Evolutionary conservation across 2,113 vertebrate species (phyloP), one percentile per base, ranked within the genome.

Genomic region (Andinoacara biseriatus): DNA sequence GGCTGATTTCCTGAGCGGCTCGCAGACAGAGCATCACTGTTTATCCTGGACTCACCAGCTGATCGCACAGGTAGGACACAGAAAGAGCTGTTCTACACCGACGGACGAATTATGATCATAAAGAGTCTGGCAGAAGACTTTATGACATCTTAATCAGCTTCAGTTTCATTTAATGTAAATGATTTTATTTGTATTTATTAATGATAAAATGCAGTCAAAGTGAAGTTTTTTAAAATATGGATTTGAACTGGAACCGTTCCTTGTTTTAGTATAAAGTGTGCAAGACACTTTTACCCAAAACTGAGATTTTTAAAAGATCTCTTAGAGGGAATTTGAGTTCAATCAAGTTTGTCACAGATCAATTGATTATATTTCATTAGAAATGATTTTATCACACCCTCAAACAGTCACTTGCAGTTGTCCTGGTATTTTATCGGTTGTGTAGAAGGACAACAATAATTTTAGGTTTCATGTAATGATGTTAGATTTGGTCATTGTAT

Each of bases 1-100:
- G 63, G 62, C 85, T 77, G 62, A 85, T 87, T 90, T 81, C 58
- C 49, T 84, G 40, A 49, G 61, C 75, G 78, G 80, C 84, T 83
- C 74, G 11, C 82, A 82, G 75, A 74, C 79, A 7, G 59, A 86
- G 58, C 61, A 52, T 87, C 80, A 58, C 29, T 77, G 57, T 52
- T 74, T 24, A 35, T 38, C 57, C 83, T 31, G 65, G 82, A 88
- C 49, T 22, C 74, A 1, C 60, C 80, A n/a, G 65, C 75, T 8
- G 80, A 52, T 80, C 87, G 52, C 74, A 74, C 80, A 93, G 92
- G 92, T 93, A 94, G 24, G 89, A 82, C 22, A 58, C 69, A 57
- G 29, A 63, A 65, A 11, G 31, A 60, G 5, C 62, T 52, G 13
- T 14, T 15, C 17, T 52, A 52, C 43, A 31, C 46, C 0, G 46